phyloP scores from a whole-genome alignment of 2,888 invertebrate genomes.

The Cryptus viduatorius region DNA sequence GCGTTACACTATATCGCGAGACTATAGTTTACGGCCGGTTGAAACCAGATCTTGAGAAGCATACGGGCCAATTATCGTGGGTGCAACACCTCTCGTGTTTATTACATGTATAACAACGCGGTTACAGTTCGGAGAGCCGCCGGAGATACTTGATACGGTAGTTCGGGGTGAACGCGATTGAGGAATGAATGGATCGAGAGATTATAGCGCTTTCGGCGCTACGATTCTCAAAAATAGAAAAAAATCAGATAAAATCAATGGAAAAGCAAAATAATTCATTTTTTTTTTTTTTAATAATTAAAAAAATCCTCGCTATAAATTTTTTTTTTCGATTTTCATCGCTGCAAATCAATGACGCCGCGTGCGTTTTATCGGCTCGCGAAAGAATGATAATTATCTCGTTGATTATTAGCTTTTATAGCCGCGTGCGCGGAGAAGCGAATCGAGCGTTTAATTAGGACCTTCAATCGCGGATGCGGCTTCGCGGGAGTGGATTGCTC shows the following conservation, averaged over 20 bases:
- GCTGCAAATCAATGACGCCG: background rate
- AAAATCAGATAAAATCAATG: background rate
- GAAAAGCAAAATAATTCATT: too few relatives aligned
- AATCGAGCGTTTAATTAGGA: conserved; percentile 46
- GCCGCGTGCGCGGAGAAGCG: conserved; percentile 2
- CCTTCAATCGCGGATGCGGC: conserved; percentile 47
- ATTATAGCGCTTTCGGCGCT: background rate
- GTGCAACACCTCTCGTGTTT: conserved; percentile 58
- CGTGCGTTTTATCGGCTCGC: background rate
- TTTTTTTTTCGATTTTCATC: background rate
- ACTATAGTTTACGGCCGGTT: conserved; percentile 53
- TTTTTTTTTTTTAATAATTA: too few relatives aligned
- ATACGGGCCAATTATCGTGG: conserved; percentile 62
- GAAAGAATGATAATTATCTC: conserved; percentile 41
- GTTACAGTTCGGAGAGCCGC: background rate
- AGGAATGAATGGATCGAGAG: conserved; percentile 34
- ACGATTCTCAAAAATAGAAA: background rate
- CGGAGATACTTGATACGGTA: conserved; percentile 37
- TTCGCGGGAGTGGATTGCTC: conserved; percentile 7
- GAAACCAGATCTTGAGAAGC: conserved; percentile 61
- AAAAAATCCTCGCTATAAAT: too few relatives aligned
- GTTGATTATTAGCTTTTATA: conserved; percentile 53
- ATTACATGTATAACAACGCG: conserved; percentile 17
- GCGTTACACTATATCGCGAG: background rate
- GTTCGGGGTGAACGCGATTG: conserved; percentile 29